A percentile compares a stretch with the other conserved stretches of the same genome.
Conservation (phyloP, 2,113 vertebrate genomes). For the Tragelaphus strepsiceros region DNA sequence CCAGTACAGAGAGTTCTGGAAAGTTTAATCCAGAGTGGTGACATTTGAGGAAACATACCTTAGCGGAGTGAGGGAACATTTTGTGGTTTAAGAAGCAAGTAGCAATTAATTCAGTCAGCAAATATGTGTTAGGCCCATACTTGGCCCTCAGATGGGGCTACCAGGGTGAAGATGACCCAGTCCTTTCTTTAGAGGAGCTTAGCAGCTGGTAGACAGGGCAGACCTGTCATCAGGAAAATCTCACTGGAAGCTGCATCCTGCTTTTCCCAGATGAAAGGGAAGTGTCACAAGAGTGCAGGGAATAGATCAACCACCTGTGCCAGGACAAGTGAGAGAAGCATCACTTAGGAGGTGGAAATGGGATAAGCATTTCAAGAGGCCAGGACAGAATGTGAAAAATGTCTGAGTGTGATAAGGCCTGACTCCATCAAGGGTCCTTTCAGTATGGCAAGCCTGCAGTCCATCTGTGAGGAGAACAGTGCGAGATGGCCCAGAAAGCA, state of each 20-base stretch:
- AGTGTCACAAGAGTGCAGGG: not conserved
- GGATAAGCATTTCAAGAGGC: not conserved
- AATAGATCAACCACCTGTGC: not conserved
- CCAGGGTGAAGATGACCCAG: not conserved
- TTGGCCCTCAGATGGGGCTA: not conserved
- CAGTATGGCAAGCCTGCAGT: not conserved
- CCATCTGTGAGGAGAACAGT: not conserved
- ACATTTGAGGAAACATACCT: not conserved
- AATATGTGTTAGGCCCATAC: not conserved
- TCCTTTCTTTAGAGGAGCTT: not conserved
- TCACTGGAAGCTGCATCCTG: not conserved
- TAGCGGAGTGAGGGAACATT: not conserved
- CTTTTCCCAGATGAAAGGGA: not conserved
- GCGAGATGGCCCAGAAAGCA: not conserved
- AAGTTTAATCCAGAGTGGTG: not conserved
- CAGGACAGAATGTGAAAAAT: not conserved
- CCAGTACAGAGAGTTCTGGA: not conserved
- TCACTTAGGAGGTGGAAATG: not conserved
- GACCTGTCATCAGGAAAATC: not conserved
- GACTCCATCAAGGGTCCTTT: not conserved
- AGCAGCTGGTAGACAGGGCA: not conserved
- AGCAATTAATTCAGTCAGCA: not conserved
- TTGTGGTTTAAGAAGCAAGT: not conserved
- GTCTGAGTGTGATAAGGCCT: not conserved
- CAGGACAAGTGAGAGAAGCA: not conserved